These are phyloP conservation scores for Seladonia tumulorum DNA, from an alignment of 2,888 invertebrate species.

Conservation along the genomic window DNA sequence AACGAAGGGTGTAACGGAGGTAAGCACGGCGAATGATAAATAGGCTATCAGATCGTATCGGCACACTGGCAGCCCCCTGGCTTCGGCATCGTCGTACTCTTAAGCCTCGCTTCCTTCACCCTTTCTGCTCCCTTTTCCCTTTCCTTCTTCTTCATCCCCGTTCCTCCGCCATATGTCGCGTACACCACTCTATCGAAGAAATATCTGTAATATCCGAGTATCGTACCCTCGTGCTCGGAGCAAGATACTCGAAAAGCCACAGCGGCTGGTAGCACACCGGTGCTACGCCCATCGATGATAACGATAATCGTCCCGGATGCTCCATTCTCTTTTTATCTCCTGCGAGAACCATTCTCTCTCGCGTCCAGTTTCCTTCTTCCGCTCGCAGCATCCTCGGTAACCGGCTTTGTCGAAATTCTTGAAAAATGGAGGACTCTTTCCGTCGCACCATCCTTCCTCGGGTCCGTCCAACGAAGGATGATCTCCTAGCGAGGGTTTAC, in stretches of 20 bases:
- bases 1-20: slow-evolving; percentile 60
- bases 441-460: not conserved
- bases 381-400: not conserved
- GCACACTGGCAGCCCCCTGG: slow-evolving; percentile 57
- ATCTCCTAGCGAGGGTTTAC: slow-evolving; percentile 30
- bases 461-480: slow-evolving; percentile 17
- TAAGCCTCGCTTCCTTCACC: slow-evolving; percentile 31
- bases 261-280: slow-evolving; percentile 49
- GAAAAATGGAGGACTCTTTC: slow-evolving; percentile 4
- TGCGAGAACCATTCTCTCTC: slow-evolving; percentile 5
- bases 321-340: slow-evolving; percentile 50
- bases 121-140: not conserved
- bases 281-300: slow-evolving; percentile 59
- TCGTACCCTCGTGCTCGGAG: slow-evolving; percentile 47
- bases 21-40: slow-evolving; percentile 71
- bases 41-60: slow-evolving; percentile 74
- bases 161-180: slow-evolving; percentile 34
- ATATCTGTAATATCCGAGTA: slow-evolving; percentile 66
- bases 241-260: slow-evolving; percentile 46
- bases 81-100: slow-evolving; percentile 26
- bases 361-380: slow-evolving; percentile 12
- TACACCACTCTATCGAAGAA: slow-evolving; percentile 41
- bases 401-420: not conserved
- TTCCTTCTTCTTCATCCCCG: slow-evolving; percentile 3
- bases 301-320: slow-evolving; percentile 63